Base-by-base conservation (phyloP, 2,888 invertebrate species). In the Tetheella fluctuosa region DNA sequence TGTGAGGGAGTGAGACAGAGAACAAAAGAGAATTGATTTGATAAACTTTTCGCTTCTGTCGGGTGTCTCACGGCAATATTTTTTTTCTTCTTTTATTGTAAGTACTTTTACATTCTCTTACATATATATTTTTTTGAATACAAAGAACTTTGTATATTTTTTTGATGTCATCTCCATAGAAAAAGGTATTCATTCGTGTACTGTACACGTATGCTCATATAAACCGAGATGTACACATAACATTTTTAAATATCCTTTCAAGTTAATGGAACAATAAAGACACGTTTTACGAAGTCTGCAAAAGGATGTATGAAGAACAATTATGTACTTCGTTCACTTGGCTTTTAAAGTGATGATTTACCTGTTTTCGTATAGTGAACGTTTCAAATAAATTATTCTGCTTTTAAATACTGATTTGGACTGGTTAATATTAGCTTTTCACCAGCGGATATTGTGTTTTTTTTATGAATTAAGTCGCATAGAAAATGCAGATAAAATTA, bases 211-310 rank as follows among this genome's bases (percentile, higher is more conserved):
- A 10, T 42, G 5, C 6, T 7, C 17, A 42, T 2, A 48, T 20
- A 48, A 48, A 48, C 17, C 20, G 48, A 48, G 48, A 48, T 10
- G 42, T 42, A 39, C 25, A 39, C 39, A 42, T 42, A 42, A 15
- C 0, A 34, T 34, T 34, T 34, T 12, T 12, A 37, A 39, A 39
- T 3, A 39, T 8, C 48, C 48, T 48, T 48, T 48, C 20, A 48
- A 48, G 48, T 48, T 20, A 48, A 20, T 48, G n/a, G n/a, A n/a
- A 15, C 15, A 48, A 48, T 10, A 48, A 20, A 48, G n/a, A 17
- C 48, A 20, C 48, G 20, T 6, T 20, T 48, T 48, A 48, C n/a
- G 20, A 7, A 17, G 10, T 20, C 48, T 7, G 17, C 20, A n/a
- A 48, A 20, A 48, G 48, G 48, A 48, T 20, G 48, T 48, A 10